Base-by-base conservation (phyloP, 1,140 invertebrate genomes). In the Zaprionus davidi region DNA sequence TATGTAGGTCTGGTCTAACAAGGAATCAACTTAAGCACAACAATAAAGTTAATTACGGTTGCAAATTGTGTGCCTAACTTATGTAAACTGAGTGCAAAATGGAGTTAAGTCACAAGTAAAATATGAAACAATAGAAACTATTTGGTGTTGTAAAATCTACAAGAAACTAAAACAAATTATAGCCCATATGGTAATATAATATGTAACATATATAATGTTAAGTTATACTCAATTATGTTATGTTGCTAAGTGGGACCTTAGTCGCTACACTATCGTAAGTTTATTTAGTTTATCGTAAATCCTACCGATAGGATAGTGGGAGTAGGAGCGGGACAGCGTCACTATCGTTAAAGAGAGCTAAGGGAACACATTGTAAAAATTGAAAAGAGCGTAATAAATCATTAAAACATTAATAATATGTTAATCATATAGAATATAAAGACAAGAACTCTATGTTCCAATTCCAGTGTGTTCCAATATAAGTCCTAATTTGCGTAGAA, bases 21-120 rank as follows among this genome's bases (percentile, higher is more conserved):
- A 15, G 9, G 3, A 46, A 34, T 22, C 31, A 22, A 31, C 28
- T 15, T 34, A 12, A 31, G 58, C 31, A 57, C 0, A 58, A 51
- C n/a, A 70, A 56, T 75, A 31, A 46, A 58, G 38, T 69, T 63
- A 57, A 41, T 75, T 41, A 41, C 1, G 20, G 56, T 4, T 22
- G 20, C 38, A n/a, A 60, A n/a, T 22, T 41, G 13, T 17, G 24
- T 12, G 31, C 2, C 46, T 49, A 49, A 49, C 20, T 49, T 49
- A 12, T 49, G 46, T 13, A 12, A 51, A 24, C 46, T 24, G 7
- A 24, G 20, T 51, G 46, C 12, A 24, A 51, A 24, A 22, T 51
- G 46, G 46, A 12, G 46, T 13, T 13, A 17, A 3, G 7, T 2
- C n/a, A 11, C 6, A 41, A 26, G 1, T 6, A 3, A 36, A 5